Conservation (phyloP, 92 coral and sea anemone genomes). For the Pocillopora meandrina region DNA sequence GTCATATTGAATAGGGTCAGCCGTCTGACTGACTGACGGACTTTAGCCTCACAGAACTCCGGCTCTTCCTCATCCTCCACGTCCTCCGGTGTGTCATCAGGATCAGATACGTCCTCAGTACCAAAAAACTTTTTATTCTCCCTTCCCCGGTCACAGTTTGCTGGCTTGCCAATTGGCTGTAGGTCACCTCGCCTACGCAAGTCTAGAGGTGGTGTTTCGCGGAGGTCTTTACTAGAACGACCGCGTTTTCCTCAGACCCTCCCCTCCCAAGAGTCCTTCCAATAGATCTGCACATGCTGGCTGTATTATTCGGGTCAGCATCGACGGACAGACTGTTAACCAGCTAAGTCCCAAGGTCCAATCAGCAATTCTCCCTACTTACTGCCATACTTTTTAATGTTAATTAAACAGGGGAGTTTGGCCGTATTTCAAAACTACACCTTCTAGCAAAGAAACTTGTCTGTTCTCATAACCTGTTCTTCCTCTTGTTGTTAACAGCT, state of each 20-base stretch:
- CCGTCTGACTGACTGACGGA: neutral
- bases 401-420: too few species aligned
- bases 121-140: constrained; percentile 33
- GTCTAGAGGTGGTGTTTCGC: constrained; percentile 22
- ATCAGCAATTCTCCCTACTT: too few species aligned
- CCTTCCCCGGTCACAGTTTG: constrained; percentile 30
- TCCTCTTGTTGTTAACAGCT: constrained; percentile 51
- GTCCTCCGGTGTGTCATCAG: constrained; percentile 80
- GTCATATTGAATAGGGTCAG: too few species aligned
- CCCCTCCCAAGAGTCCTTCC: neutral
- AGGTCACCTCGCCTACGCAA: neutral
- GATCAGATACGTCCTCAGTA: constrained; percentile 56
- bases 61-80: constrained; percentile 75
- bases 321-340: constrained; percentile 30
- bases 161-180: constrained; percentile 8
- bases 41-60: constrained; percentile 43
- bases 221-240: constrained; percentile 19
- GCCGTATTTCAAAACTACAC: too few species aligned
- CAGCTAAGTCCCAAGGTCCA: too few species aligned
- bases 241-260: neutral
- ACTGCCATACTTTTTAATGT: too few species aligned
- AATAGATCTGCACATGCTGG: constrained; percentile 54
- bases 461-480: too few species aligned
- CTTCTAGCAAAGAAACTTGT: too few species aligned
- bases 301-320: constrained; percentile 85